Evolutionary conservation across 2,888 invertebrate genomes (phyloP), one percentile per base, ranked within the genome.

Genomic region (Drosophila buzzatii): DNA sequence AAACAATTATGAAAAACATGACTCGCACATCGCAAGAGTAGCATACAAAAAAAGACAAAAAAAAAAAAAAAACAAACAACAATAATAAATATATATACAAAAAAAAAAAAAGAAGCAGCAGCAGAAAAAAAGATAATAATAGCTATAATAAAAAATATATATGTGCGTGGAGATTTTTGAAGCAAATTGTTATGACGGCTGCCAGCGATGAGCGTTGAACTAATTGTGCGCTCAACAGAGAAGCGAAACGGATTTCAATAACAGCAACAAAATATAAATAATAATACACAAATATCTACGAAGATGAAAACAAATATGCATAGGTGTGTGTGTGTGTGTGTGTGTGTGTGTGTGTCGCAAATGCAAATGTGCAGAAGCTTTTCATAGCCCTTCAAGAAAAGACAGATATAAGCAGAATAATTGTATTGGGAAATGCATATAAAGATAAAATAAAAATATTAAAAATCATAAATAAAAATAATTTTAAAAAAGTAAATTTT

Each of bases 171-270:
- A 55, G 55, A 56, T 64, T 49, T 68, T 69, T 55, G 39, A 37
- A 68, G 65, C 85, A 85, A 88, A 81, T 88, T 83, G 83, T 81
- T 85, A 71, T 88, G 81, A 67, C 84, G 78, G 55, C 47, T 68
- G 62, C 41, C 62, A 39, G 39, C 69, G 80, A 69, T 85, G 82
- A 87, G 85, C 87, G 82, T 89, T 89, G 86, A 87, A 87, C 89
- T 79, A 81, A 86, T 86, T 86, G 87, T 85, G 79, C 86, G 81
- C 89, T 89, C 85, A 87, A 87, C 73, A 73, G 81, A 66, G 75
- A 72, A 89, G 63, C 78, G 61, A 68, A 78, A 67, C 59, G 63
- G 63, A 73, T 86, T 76, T 73, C 39, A 73, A 68, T 68, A 66
- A 33, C 44, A 44, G 37, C 20, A 57, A 18, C 33, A 18, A 44